Evolutionary conservation across 2,797 vertebrate species (phyloP).

Genomic region (Clarias fuscus): DNA sequence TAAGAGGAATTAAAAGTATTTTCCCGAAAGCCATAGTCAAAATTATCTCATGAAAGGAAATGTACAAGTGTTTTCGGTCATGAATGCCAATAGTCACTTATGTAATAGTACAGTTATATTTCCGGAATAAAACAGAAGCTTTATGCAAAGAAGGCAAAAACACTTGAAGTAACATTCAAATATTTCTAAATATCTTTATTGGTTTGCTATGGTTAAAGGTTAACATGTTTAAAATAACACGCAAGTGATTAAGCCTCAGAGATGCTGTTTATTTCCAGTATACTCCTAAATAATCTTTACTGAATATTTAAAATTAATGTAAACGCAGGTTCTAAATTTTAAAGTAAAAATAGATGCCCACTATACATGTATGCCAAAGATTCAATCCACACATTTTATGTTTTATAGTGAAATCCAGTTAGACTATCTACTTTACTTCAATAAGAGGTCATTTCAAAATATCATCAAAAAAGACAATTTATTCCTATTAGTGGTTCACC

Average conservation of each 20-base stretch:
- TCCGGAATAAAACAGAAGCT: neutral
- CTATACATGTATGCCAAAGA: neutral
- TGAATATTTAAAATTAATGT: neutral
- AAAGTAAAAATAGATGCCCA: neutral
- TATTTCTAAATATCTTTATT: neutral
- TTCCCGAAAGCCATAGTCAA: neutral
- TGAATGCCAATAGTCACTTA: neutral
- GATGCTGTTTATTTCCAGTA: neutral
- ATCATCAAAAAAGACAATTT: neutral
- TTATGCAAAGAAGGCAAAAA: neutral
- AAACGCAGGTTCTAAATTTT: too few species aligned
- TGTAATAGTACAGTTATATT: neutral
- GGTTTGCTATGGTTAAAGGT: neutral
- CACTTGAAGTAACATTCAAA: neutral
- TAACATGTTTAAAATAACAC: neutral
- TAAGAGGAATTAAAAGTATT: too few species aligned
- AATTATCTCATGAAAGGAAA: neutral
- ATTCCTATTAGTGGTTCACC: neutral
- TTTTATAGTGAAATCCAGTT: neutral
- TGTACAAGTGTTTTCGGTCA: neutral
- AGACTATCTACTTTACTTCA: neutral
- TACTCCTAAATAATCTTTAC: neutral
- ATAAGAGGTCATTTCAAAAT: neutral
- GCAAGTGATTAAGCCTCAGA: neutral
- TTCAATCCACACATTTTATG: neutral